Conservation (phyloP, 2,888 invertebrate species). For the Gibbula magus region DNA sequence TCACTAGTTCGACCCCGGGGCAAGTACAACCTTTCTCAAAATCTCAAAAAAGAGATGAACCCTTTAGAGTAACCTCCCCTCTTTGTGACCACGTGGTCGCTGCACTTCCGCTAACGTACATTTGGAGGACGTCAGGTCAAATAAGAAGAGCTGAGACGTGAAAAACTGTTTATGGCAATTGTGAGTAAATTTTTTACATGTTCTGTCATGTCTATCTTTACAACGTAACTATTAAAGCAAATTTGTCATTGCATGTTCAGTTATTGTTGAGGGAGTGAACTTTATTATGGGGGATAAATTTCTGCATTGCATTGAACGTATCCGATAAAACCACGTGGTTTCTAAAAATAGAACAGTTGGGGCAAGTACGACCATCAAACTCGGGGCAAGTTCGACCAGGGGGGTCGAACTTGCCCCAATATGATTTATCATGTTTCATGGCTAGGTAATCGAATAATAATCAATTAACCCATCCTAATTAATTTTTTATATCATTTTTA, state of each 20-base stretch:
- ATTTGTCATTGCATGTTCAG: not conserved
- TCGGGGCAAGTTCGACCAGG: not conserved
- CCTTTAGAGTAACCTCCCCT: not conserved
- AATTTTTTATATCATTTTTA: too few species aligned
- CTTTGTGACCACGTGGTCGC: not conserved
- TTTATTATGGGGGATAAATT: not conserved
- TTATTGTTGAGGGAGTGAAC: conserved; percentile 5
- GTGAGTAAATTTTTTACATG: too few species aligned
- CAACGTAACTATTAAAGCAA: not conserved
- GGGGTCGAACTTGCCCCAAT: not conserved
- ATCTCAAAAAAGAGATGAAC: not conserved
- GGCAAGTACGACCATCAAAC: not conserved
- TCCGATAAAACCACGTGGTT: too few species aligned
- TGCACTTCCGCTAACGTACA: too few species aligned
- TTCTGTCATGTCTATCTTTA: not conserved
- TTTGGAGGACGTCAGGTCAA: too few species aligned
- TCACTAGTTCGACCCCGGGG: too few species aligned
- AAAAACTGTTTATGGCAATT: too few species aligned
- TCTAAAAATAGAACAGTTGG: not conserved
- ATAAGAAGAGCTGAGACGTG: too few species aligned
- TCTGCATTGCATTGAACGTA: not conserved
- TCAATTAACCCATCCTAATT: too few species aligned
- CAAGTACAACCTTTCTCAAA: too few species aligned
- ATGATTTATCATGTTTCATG: too few species aligned
- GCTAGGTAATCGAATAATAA: too few species aligned